Conservation (phyloP, 2,113 vertebrate species). For the Motacilla alba region DNA sequence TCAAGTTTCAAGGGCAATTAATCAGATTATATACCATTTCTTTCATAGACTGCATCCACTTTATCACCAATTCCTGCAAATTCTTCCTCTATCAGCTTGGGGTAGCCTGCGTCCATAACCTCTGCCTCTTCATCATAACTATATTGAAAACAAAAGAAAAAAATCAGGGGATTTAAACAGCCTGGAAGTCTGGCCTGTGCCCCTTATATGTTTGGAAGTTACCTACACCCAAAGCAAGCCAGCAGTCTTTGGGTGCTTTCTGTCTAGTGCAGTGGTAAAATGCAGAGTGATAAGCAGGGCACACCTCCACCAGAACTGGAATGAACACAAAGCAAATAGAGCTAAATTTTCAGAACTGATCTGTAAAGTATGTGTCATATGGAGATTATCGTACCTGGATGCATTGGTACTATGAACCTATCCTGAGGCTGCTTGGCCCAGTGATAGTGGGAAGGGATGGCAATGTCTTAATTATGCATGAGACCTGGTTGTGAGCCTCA, state of each 20-base stretch:
- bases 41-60: slow-evolving; percentile 86
- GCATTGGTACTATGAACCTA: neutral
- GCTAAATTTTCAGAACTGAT: neutral
- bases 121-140: slow-evolving; percentile 84
- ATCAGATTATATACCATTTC: slow-evolving; percentile 75
- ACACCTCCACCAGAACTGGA: neutral
- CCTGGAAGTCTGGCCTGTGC: neutral
- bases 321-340: neutral
- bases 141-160: slow-evolving; percentile 4
- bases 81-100: slow-evolving; percentile 80
- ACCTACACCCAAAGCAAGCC: neutral
- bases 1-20: neutral
- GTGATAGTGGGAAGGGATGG: neutral
- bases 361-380: neutral
- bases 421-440: neutral
- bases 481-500: neutral
- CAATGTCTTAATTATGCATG: neutral
- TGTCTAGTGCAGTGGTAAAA: neutral
- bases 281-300: neutral
- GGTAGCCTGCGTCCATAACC: slow-evolving; percentile 83
- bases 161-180: neutral
- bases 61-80: slow-evolving; percentile 89
- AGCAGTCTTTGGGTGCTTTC: neutral
- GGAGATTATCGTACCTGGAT: neutral
- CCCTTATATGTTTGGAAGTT: neutral